Conservation (phyloP, 2,888 invertebrate genomes). For the Punctoribates punctum region DNA sequence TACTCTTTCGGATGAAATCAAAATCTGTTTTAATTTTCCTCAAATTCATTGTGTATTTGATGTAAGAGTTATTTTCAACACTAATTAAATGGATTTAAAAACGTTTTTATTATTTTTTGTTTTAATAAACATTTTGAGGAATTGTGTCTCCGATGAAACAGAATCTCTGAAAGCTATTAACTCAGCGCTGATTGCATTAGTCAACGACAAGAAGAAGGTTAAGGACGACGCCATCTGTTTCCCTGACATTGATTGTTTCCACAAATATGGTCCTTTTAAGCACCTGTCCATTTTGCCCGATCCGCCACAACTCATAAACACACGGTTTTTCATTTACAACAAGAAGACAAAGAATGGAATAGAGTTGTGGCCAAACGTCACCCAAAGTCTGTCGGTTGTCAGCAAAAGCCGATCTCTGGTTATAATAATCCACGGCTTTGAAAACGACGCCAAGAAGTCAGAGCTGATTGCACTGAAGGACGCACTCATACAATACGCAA, state of each 20-base stretch:
- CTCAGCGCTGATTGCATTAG: no score
- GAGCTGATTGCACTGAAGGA: background rate
- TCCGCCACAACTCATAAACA: slow-evolving; percentile 7
- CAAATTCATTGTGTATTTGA: no score
- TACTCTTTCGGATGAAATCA: no score
- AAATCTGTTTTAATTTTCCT: no score
- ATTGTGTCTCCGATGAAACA: no score
- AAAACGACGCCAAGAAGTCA: background rate
- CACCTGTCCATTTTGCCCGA: background rate
- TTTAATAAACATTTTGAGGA: no score
- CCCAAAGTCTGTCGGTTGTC: background rate
- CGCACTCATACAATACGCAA: background rate
- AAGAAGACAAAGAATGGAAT: background rate
- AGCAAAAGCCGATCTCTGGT: background rate
- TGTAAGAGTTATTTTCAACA: no score
- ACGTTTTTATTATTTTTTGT: no score
- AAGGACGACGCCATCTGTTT: background rate
- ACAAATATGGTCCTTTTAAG: slow-evolving; percentile 25
- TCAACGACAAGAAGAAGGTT: no score
- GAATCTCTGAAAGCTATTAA: no score
- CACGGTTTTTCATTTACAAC: slow-evolving; percentile 8
- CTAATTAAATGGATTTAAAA: no score
- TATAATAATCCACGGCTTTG: slow-evolving; percentile 36
- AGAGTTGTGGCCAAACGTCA: background rate
- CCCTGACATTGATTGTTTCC: background rate